These are phyloP conservation scores for Porphyrio hochstetteri DNA, from an alignment of 2,113 vertebrate species.

Conservation along the genomic window DNA sequence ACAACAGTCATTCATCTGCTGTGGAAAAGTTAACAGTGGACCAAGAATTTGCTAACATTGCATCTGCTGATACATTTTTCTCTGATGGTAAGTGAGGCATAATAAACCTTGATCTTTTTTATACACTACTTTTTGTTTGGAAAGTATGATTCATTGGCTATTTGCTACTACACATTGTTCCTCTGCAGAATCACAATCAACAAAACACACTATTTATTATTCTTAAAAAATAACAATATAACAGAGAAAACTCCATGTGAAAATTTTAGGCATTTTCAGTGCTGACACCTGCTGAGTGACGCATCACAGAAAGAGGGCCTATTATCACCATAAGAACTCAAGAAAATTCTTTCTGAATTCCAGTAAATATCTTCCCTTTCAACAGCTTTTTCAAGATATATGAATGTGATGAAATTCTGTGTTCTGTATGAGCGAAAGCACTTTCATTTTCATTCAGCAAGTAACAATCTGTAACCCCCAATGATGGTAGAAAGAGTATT, in stretches of 20 bases:
- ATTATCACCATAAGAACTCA: not conserved
- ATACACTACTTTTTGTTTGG: not conserved
- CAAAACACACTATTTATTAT: not conserved
- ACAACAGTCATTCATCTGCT: constrained; percentile 13
- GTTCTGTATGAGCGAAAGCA: not conserved
- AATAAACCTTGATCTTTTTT: constrained; percentile 61
- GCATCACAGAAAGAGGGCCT: not conserved
- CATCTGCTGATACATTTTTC: constrained; percentile 14
- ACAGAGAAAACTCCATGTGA: not conserved
- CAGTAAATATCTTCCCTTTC: constrained; percentile 33
- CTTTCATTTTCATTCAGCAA: constrained; percentile 35
- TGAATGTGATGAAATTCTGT: constrained; percentile 23
- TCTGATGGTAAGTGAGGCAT: not conserved
- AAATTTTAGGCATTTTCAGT: not conserved
- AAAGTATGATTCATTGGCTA: constrained; percentile 8
- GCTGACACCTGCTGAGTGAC: constrained; percentile 5
- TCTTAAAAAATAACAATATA: not conserved
- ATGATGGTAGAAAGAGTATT: not conserved
- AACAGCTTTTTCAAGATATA: not conserved
- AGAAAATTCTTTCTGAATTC: constrained; percentile 23
- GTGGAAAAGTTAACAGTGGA: not conserved
- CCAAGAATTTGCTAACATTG: constrained; percentile 24
- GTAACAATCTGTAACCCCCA: not conserved
- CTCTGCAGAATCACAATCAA: not conserved
- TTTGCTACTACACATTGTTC: not conserved